A percentile compares a stretch with the other conserved stretches of the same genome.
phyloP scores from a whole-genome alignment of 2,888 invertebrate genomes.

The Deroplatys truncata region DNA sequence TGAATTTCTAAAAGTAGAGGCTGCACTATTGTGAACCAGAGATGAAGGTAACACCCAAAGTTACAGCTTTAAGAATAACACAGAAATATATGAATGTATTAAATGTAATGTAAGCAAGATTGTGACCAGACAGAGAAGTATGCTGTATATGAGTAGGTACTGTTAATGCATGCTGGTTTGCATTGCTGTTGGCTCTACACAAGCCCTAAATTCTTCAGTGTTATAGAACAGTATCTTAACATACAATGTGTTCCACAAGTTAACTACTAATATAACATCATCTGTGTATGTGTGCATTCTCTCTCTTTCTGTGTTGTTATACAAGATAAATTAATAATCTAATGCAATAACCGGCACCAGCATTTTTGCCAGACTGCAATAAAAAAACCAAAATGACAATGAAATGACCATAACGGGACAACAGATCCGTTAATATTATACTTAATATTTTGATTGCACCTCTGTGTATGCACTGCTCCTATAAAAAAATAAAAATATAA shows the following conservation, averaged over 20 bases:
- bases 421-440: background rate
- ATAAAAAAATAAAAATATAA: background rate
- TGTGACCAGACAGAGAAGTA: background rate
- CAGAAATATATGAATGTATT: too few species aligned
- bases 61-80: too few species aligned
- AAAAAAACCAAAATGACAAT: background rate
- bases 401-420: background rate
- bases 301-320: background rate
- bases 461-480: background rate
- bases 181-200: background rate
- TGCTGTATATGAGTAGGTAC: too few species aligned
- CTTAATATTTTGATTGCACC: background rate
- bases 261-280: background rate
- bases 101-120: background rate
- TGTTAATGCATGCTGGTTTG: background rate
- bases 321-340: background rate
- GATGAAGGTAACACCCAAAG: too few species aligned
- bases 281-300: conserved; percentile 1
- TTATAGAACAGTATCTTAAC: background rate
- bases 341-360: background rate
- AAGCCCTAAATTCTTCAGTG: background rate
- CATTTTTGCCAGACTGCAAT: background rate
- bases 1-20: background rate
- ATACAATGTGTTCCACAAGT: conserved; percentile 1
- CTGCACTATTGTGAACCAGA: background rate